Evolutionary conservation across 2,797 vertebrate species (phyloP), one percentile per base, ranked within the genome.

Genomic region (Pangasius djambal): DNA sequence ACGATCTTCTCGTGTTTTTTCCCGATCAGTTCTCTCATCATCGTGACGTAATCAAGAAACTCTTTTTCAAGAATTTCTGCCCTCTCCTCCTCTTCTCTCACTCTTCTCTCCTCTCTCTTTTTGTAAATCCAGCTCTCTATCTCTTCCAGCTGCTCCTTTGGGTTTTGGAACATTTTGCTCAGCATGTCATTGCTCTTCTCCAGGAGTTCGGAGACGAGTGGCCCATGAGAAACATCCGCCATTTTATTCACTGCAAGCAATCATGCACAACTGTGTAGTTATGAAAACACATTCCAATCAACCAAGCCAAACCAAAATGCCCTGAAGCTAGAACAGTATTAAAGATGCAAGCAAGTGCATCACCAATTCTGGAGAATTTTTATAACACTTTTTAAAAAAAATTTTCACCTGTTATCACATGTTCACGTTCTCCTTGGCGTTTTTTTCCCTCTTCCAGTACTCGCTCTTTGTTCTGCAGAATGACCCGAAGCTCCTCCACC

Each of bases 1-100:
- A 75, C 28, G 2, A 89, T 87, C 55, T 50, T 91, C 69, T 50
- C 88, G 13, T 87, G 67, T 18, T 91, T 87, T n/a, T 65, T 61
- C 22, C n/a, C 44, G 0, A 89, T 85, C 74, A 79, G 55, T 18
- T 48, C 82, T 67, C 85, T 55, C 20, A 87, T 72, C 22, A 22
- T 40, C 34, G 48, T 34, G 18, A 75, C 44, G 16, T 74, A 89
- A 28, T 69, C 74, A 2, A 81, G n/a, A 28, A 89, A 91, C 86
- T 86, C 82, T 50, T 86, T 82, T 50, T 88, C 65, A 8, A 89
- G 86, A 31, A n/a, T n/a, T 22, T 85, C 55, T 0, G 69, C 59
- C 5, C 8, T 65, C 67, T 87, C 85, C 28, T 85, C n/a, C 57
- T 91, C 88, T 72, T 91, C 88, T 25, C 15, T 34, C 31, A 31